phyloP scores from a whole-genome alignment of 1,140 invertebrate species.

The Popillia japonica region DNA sequence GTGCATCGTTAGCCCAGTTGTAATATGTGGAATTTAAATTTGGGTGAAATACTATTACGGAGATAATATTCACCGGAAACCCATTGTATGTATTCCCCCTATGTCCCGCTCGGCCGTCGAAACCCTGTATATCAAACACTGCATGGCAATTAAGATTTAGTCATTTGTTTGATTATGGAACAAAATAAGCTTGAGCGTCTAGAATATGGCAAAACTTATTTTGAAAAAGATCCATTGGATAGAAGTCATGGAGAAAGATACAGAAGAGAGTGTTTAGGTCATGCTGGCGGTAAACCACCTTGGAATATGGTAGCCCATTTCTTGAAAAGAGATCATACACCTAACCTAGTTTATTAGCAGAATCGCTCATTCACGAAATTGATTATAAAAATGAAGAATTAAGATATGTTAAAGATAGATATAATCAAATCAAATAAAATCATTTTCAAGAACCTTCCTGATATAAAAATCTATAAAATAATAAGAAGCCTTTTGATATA shows the following conservation, averaged over 20 bases:
- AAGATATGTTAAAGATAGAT: slow-evolving; percentile 21
- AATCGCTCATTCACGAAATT: slow-evolving; percentile 68
- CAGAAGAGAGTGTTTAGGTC: slow-evolving; percentile 77
- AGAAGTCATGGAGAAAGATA: slow-evolving; percentile 80
- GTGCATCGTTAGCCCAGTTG: too few species aligned
- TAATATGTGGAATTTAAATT: too few species aligned
- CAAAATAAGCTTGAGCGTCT: slow-evolving; percentile 94
- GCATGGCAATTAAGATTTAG: slow-evolving; percentile 97
- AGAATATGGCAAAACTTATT: slow-evolving; percentile 93
- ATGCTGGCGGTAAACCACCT: slow-evolving; percentile 90
- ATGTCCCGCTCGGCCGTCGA: too few species aligned
- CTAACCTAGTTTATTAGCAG: slow-evolving; percentile 66
- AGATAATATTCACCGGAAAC: too few species aligned
- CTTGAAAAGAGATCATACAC: slow-evolving; percentile 72
- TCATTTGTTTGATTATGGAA: slow-evolving; percentile 97
- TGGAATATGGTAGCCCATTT: slow-evolving; percentile 77
- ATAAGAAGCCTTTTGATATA: too few species aligned
- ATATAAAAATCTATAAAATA: too few species aligned
- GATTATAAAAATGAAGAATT: slow-evolving; percentile 52
- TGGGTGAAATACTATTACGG: too few species aligned
- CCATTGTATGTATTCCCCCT: too few species aligned
- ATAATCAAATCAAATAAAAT: slow-evolving; percentile 9
- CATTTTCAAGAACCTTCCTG: too few species aligned
- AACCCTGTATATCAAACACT: slow-evolving; percentile 85
- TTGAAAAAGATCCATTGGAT: slow-evolving; percentile 84